These are phyloP conservation scores for Myotis davidii DNA, from an alignment of 2,113 vertebrate genomes.

Conservation along the genomic window DNA sequence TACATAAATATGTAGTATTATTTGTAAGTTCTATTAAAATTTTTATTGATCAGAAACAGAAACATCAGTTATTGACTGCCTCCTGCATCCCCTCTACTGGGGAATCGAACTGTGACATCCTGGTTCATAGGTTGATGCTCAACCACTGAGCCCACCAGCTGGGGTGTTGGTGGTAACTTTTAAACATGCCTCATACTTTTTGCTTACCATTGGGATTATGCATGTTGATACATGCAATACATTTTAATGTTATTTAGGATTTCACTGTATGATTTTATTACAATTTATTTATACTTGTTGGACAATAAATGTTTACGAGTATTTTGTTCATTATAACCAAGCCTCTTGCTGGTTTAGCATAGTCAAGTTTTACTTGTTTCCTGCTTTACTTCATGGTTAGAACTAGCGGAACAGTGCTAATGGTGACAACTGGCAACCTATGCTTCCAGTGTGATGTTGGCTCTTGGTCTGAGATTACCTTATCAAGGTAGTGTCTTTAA, in stretches of 20 bases:
- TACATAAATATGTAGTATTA: not conserved
- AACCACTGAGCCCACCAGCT: too few species aligned
- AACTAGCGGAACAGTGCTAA: not conserved
- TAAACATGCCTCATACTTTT: not conserved
- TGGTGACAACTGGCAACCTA: not conserved
- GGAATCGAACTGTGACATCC: too few species aligned
- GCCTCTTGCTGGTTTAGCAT: not conserved
- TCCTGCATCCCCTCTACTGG: too few species aligned
- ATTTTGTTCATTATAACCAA: not conserved
- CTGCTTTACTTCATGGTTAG: not conserved
- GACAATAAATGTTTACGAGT: not conserved
- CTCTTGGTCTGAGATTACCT: not conserved
- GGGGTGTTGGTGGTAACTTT: not conserved
- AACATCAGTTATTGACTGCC: too few species aligned
- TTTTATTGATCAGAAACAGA: too few species aligned
- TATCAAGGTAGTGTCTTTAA: not conserved
- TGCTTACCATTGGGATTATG: not conserved
- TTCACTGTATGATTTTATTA: not conserved
- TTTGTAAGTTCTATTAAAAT: not conserved
- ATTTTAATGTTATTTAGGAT: not conserved
- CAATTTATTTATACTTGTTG: not conserved
- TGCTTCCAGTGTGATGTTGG: not conserved
- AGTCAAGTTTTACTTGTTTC: constrained; percentile 13
- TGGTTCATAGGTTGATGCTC: too few species aligned
- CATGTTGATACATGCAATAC: not conserved